Evolutionary conservation across 2,797 vertebrate species (phyloP).

Genomic region (Melanotaenia parkinsoni): DNA sequence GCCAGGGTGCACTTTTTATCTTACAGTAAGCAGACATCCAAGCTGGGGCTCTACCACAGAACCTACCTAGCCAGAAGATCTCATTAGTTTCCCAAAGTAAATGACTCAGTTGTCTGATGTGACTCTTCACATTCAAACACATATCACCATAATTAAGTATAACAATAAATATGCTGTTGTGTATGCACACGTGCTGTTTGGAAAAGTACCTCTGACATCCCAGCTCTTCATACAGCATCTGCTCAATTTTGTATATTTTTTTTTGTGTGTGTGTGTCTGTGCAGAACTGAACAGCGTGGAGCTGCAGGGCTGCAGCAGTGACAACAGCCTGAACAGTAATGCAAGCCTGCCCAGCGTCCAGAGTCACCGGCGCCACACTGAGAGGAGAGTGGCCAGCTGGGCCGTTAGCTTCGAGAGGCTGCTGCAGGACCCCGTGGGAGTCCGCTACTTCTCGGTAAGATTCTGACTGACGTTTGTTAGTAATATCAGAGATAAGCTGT

Average conservation of each 20-base stretch:
- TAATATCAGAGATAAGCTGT: neutral
- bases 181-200: too few relatives aligned
- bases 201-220: neutral
- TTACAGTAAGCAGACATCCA: too few relatives aligned
- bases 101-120: too few relatives aligned
- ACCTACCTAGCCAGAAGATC: too few relatives aligned
- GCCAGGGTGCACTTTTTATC: too few relatives aligned
- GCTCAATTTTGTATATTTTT: conserved; percentile 19
- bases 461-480: neutral
- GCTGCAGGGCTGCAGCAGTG: conserved; percentile 93
- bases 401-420: conserved; percentile 97
- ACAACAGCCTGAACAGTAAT: conserved; percentile 97
- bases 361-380: conserved; percentile 91
- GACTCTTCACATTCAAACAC: too few relatives aligned
- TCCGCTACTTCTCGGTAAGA: conserved; percentile 93
- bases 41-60: too few relatives aligned
- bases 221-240: neutral
- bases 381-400: conserved; percentile 95
- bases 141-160: too few relatives aligned
- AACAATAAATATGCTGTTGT: too few relatives aligned
- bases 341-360: conserved; percentile 97
- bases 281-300: conserved; percentile 93
- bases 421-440: conserved; percentile 92
- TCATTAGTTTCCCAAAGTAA: too few relatives aligned
- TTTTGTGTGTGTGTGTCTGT: conserved; percentile 17